Evolutionary conservation across 2,113 vertebrate species (phyloP).

Genomic region (Pantherophis guttatus): DNA sequence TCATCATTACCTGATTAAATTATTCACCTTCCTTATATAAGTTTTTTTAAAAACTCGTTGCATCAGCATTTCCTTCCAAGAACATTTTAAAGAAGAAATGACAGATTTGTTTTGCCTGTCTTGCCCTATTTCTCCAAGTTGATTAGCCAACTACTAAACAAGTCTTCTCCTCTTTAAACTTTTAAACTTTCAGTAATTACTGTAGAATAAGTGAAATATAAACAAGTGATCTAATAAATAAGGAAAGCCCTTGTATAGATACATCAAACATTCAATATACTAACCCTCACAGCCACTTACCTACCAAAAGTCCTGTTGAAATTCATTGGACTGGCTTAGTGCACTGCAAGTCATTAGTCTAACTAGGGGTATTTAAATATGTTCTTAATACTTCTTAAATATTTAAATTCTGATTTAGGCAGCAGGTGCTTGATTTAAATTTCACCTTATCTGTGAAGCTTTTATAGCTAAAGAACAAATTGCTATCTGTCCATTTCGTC

Average conservation of each 20-base stretch:
- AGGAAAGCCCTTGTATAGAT: slow-evolving; percentile 9
- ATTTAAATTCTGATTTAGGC: background rate
- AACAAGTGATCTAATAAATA: background rate
- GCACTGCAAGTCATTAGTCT: slow-evolving; percentile 16
- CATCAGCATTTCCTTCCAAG: slow-evolving; percentile 62
- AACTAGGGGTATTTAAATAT: background rate
- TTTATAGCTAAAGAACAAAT: background rate
- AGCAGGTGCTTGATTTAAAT: background rate
- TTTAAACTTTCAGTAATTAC: slow-evolving; percentile 23
- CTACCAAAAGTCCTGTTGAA: background rate
- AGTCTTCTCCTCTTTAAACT: slow-evolving; percentile 1
- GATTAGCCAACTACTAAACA: background rate
- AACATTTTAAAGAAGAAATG: slow-evolving; percentile 47
- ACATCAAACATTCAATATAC: slow-evolving; percentile 18
- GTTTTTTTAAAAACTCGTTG: slow-evolving; percentile 30
- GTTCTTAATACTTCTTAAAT: background rate
- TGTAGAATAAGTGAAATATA: background rate
- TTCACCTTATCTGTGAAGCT: background rate
- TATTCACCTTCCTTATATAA: slow-evolving; percentile 66
- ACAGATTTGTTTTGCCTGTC: slow-evolving; percentile 38
- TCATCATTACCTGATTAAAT: slow-evolving; percentile 83
- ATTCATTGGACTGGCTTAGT: slow-evolving; percentile 1
- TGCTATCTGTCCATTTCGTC: background rate
- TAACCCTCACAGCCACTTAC: background rate
- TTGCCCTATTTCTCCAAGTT: slow-evolving; percentile 19